These are phyloP conservation scores for Danionella dracula DNA, from an alignment of 2,797 vertebrate species.

Conservation along the genomic window DNA sequence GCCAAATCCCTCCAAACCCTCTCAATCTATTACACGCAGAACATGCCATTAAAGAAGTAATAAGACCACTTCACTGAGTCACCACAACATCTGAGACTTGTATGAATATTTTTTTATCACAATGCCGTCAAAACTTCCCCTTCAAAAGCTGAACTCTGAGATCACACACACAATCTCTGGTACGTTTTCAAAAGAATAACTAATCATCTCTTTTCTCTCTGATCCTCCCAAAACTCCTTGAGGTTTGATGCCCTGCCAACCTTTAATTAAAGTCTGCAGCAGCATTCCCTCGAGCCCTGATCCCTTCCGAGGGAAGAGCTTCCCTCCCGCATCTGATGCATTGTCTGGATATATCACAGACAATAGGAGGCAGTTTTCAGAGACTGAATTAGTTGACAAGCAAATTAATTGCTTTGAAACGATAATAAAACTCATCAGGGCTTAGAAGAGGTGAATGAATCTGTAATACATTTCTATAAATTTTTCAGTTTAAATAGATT, in stretches of 20 bases:
- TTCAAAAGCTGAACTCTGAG: slow-evolving; percentile 17
- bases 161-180: slow-evolving; percentile 39
- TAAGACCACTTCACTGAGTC: not conserved
- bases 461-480: not conserved
- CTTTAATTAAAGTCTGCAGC: slow-evolving; percentile 59
- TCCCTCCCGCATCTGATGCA: slow-evolving; percentile 32
- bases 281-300: slow-evolving; percentile 11
- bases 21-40: not conserved
- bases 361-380: slow-evolving; percentile 16
- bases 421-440: not conserved
- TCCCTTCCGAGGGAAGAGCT: slow-evolving; percentile 1
- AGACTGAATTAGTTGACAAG: slow-evolving; percentile 34
- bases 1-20: slow-evolving; percentile 14
- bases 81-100: slow-evolving; percentile 15
- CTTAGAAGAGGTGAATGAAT: not conserved
- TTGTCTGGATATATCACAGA: slow-evolving; percentile 18
- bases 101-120: not conserved
- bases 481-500: too few species aligned
- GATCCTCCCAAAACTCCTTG: slow-evolving; percentile 49
- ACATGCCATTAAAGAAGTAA: slow-evolving; percentile 28
- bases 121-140: slow-evolving; percentile 14
- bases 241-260: slow-evolving; percentile 50
- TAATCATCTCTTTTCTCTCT: slow-evolving; percentile 36
- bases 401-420: slow-evolving; percentile 15
- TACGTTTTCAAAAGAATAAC: slow-evolving; percentile 54